Percentiles rank a stretch among this genome's conserved stretches.
These are phyloP conservation scores for Riptortus pedestris DNA, from an alignment of 1,140 invertebrate species.

Conservation along the genomic window DNA sequence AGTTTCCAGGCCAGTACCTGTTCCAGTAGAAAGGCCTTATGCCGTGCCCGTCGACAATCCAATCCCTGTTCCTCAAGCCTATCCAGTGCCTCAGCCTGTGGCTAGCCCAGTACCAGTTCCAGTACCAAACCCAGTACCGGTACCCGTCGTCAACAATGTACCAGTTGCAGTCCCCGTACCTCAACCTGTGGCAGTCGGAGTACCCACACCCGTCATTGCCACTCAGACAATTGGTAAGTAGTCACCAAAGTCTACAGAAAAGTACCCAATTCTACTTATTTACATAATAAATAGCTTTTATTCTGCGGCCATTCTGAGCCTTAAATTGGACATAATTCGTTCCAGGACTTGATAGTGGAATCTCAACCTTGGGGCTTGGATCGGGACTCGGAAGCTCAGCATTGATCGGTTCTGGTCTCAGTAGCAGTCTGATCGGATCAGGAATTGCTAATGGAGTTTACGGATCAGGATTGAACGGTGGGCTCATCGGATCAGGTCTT, in stretches of 20 bases:
- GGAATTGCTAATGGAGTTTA: no score
- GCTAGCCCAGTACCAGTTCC: not conserved
- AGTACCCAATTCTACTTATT: no score
- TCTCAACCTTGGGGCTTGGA: not conserved
- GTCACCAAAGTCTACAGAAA: no score
- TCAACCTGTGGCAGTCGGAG: not conserved
- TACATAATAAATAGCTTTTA: no score
- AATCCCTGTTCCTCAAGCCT: not conserved
- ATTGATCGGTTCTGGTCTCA: not conserved
- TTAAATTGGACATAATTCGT: no score
- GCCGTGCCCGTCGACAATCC: not conserved
- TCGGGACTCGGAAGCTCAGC: not conserved
- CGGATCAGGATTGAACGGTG: no score
- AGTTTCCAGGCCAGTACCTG: not conserved
- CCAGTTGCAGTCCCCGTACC: not conserved
- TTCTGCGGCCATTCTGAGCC: no score
- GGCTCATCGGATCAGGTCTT: no score
- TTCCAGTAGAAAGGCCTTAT: conserved; percentile 12
- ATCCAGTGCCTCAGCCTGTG: not conserved
- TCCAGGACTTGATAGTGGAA: not conserved
- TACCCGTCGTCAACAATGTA: not conserved
- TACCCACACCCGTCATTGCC: no score
- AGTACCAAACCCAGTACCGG: not conserved
- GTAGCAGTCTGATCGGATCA: no score
- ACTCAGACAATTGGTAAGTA: no score